Percentiles rank a stretch among this genome's conserved stretches.
phyloP scores from a whole-genome alignment of 2,797 vertebrate genomes.

The Etheostoma perlongum region DNA sequence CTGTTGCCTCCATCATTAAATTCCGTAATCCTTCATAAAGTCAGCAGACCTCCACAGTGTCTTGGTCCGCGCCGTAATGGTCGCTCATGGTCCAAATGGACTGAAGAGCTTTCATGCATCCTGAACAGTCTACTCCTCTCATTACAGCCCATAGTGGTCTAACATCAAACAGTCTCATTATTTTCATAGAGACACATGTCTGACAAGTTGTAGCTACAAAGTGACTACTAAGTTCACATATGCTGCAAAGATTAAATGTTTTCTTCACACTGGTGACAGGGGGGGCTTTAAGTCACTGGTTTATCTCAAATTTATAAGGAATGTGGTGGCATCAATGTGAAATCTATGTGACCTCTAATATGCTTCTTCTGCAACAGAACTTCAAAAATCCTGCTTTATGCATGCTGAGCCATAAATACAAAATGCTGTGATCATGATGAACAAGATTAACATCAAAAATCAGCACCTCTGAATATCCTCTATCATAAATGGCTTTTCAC shows the following conservation, averaged over 20 bases:
- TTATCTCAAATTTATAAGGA: constrained; percentile 30
- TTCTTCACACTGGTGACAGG: constrained; percentile 42
- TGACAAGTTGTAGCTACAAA: constrained; percentile 72
- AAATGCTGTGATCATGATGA: constrained; percentile 26
- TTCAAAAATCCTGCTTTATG: constrained; percentile 6
- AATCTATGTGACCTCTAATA: constrained; percentile 24
- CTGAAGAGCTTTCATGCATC: constrained; percentile 82
- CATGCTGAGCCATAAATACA: constrained; percentile 24
- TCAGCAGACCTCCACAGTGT: constrained; percentile 69
- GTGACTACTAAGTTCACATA: constrained; percentile 79
- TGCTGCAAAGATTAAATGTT: constrained; percentile 52
- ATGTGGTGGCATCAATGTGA: constrained; percentile 23
- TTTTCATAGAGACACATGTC: constrained; percentile 74
- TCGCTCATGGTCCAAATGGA: constrained; percentile 78
- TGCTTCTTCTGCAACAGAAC: constrained; percentile 28
- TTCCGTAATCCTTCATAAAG: constrained; percentile 62
- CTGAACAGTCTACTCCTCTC: constrained; percentile 80
- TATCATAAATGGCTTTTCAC: constrained; percentile 47
- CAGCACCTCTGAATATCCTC: constrained; percentile 45
- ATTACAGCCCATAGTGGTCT: constrained; percentile 72
- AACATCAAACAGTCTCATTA: constrained; percentile 84
- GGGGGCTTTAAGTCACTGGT: constrained; percentile 16
- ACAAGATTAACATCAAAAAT: constrained; percentile 40
- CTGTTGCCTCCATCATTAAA: constrained; percentile 75
- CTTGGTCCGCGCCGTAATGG: constrained; percentile 69